Base-by-base conservation (phyloP, 2,797 vertebrate genomes). In the Bradypodion ventrale region DNA sequence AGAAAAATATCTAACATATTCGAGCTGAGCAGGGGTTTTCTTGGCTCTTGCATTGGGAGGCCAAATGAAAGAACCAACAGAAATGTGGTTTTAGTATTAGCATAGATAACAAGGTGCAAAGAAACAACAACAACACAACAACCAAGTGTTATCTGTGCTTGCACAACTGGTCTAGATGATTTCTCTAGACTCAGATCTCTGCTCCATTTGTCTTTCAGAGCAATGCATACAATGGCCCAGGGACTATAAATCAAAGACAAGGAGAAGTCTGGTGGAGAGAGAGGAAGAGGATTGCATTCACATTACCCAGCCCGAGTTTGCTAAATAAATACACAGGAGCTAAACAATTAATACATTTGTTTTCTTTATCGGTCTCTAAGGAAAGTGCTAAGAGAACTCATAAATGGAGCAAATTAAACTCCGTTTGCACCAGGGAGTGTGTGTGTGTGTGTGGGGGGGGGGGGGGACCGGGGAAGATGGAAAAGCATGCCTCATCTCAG, bases 251-350 rank as follows among this genome's bases (percentile, higher is more conserved):
- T 94, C 92, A 93, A 85, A 37, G 52, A 78, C 63, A 80, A 85
- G 65, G 63, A 49, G 21, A 46, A 16, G 40, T n/a, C n/a, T 35
- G 29, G 70, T 60, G 44, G 52, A 25, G 74, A 40, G 68, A 83
- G 35, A 63, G 73, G 87, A 78, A 84, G 40, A 79, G 81, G 83
- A 29, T 56, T 37, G 0, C 1, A 0, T 74, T 87, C 85, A 62
- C 88, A 91, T 92, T 92, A 92, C 90, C 90, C 92, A 85, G 83
- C 91, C n/a, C 88, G 87, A 90, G 93, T 94, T 94, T 88, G 85
- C 93, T 92, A 91, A 94, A 95, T 93, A 94, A 94, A 94, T 91
- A 93, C 90, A 63, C 91, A 85, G 83, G 87, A 94, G 89, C 9
- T 5, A 81, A 93, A 91, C 93, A 95, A 93, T 94, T 93, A 94